These are phyloP conservation scores for Arothron firmamentum DNA, from an alignment of 2,113 vertebrate genomes.

Conservation along the genomic window DNA sequence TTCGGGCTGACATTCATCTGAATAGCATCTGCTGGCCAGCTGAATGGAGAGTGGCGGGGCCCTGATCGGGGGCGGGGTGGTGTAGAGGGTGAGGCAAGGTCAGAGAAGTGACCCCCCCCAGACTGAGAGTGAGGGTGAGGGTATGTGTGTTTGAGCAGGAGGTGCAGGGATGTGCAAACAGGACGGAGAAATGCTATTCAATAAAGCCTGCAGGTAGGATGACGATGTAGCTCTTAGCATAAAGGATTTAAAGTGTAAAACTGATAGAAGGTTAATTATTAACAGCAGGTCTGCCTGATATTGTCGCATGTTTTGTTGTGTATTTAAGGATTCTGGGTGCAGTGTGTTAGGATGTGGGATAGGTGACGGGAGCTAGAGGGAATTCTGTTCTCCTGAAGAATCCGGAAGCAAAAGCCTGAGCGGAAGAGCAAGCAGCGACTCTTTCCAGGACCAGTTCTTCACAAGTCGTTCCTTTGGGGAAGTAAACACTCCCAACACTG, in stretches of 20 bases:
- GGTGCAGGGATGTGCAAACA: slow-evolving; percentile 5
- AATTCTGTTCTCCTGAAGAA: slow-evolving; percentile 60
- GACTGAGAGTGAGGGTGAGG: slow-evolving; percentile 22
- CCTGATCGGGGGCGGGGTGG: slow-evolving; percentile 36
- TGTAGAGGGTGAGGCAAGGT: slow-evolving; percentile 38
- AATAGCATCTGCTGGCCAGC: slow-evolving; percentile 60
- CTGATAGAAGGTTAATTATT: neutral
- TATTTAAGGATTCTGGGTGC: neutral
- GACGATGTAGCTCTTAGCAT: too few relatives aligned
- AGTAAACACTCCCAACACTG: slow-evolving; percentile 35
- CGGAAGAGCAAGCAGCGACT: slow-evolving; percentile 63
- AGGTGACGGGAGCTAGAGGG: slow-evolving; percentile 46
- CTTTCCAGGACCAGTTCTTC: slow-evolving; percentile 54
- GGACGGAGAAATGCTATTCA: slow-evolving; percentile 11
- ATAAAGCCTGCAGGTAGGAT: slow-evolving; percentile 11
- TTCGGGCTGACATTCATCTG: slow-evolving; percentile 44
- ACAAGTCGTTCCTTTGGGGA: slow-evolving; percentile 43
- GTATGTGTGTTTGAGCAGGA: slow-evolving; percentile 20
- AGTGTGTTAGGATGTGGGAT: slow-evolving; percentile 41
- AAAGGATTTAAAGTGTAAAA: slow-evolving; percentile 5
- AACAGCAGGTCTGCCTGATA: slow-evolving; percentile 1
- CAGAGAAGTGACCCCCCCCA: slow-evolving; percentile 33
- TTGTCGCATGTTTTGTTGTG: neutral
- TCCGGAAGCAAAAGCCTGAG: slow-evolving; percentile 61
- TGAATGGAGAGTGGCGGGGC: slow-evolving; percentile 54